These are phyloP conservation scores for Campoplex nolae DNA, from an alignment of 2,888 invertebrate genomes.

Conservation along the genomic window DNA sequence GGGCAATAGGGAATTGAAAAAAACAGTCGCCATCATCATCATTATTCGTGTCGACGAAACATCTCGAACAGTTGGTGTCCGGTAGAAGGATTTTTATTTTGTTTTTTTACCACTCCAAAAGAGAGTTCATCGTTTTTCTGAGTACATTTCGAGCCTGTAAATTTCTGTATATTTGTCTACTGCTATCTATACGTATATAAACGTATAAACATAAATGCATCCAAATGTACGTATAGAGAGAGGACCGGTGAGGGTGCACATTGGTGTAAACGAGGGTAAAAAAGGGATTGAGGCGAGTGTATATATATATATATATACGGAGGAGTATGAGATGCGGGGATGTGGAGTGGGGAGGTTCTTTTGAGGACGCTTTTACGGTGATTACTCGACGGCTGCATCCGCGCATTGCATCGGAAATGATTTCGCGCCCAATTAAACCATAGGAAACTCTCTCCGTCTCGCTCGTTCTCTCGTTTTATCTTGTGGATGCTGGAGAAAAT, in stretches of 20 bases:
- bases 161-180: not conserved
- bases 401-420: slow-evolving; percentile 83
- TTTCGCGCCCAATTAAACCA: slow-evolving; percentile 84
- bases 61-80: not conserved
- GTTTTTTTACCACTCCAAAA: not conserved
- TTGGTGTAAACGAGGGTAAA: slow-evolving; percentile 9
- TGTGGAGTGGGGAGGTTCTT: slow-evolving; percentile 69
- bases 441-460: slow-evolving; percentile 79
- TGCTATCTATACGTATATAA: too few species aligned
- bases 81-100: not conserved
- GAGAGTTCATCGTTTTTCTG: not conserved
- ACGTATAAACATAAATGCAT: not conserved
- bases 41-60: not conserved
- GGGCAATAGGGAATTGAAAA: not conserved
- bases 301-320: not conserved
- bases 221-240: not conserved
- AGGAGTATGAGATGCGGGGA: slow-evolving; percentile 1
- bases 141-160: not conserved
- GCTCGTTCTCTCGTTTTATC: slow-evolving; percentile 30
- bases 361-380: slow-evolving; percentile 82
- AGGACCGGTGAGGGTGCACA: slow-evolving; percentile 20
- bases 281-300: slow-evolving; percentile 25
- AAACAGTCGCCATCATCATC: not conserved
- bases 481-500: not conserved
- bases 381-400: slow-evolving; percentile 82